Percentiles rank a stretch among this genome's conserved stretches.
phyloP scores from a whole-genome alignment of 2,113 vertebrate genomes.

The Varanus komodoensis region DNA sequence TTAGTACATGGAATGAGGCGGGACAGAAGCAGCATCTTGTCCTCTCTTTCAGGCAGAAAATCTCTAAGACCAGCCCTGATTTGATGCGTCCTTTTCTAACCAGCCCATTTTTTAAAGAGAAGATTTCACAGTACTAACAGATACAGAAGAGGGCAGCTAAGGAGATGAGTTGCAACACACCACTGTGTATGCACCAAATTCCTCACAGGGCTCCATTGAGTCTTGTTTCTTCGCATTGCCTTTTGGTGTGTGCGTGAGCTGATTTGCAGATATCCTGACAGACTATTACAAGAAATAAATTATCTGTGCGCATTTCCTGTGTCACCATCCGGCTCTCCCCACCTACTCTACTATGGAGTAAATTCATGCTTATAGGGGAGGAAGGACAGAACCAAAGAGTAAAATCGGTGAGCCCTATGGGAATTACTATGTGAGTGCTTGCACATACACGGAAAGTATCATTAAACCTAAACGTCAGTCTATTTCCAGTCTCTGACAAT shows the following conservation, averaged over 20 bases:
- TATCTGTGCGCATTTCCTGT: background rate
- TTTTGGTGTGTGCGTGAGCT: background rate
- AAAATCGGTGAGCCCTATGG: background rate
- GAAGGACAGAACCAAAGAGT: background rate
- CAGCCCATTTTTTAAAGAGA: background rate
- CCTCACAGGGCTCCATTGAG: background rate
- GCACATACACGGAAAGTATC: background rate
- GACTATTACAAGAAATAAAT: background rate
- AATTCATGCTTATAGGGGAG: background rate
- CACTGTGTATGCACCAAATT: background rate
- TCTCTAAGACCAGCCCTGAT: no score
- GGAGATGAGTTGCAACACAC: background rate
- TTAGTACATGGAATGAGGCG: no score
- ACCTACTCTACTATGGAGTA: background rate
- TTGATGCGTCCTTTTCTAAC: background rate
- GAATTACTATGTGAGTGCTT: background rate
- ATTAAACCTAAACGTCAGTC: background rate
- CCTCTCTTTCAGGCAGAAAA: no score
- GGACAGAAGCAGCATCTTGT: no score
- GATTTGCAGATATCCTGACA: background rate
- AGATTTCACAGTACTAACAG: background rate
- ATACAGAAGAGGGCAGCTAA: background rate
- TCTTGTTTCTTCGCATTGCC: background rate
- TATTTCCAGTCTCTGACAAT: background rate
- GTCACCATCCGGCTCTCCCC: background rate